Evolutionary conservation across 2,888 invertebrate species (phyloP), one percentile per base, ranked within the genome.

Genomic region (Eudasyphora cyanicolor): DNA sequence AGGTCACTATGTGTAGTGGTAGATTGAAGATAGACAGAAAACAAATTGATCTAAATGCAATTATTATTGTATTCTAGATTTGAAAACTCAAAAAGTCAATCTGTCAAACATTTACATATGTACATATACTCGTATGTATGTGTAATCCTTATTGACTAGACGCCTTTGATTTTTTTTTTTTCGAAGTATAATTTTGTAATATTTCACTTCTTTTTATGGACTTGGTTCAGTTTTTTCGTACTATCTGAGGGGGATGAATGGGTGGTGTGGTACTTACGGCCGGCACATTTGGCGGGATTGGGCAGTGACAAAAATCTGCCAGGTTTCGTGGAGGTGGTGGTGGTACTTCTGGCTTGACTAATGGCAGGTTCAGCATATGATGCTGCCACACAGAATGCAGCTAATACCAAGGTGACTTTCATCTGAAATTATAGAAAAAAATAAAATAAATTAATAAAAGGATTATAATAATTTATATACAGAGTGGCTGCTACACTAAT

Each of bases 261-360:
- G 38, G 8, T 67, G 14, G 42, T 38, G 4, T 21, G 19, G 17
- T 87, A 96, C 97, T 96, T 93, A 97, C 97, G 95, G 93, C 94
- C 95, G 85, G 96, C 94, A 92, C 97, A 97, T 93, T 97, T 97
- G 91, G 95, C 94, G 84, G 97, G 94, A 85, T 94, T 93, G 62
- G 97, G 97, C 87, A 97, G 94, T 70, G 97, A 95, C 86, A 97
- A 94, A 93, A 97, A 97, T 89, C 97, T 93, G 89, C 97, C 97
- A 14, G 97, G 96, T 91, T 96, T 95, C 89, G 94, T 95, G 85
- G 91, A 94, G 88, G 93, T 91, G 82, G 90, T 90, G 82, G 94
- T 93, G 87, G 93, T 93, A 86, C 95, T 95, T 86, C 95, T 95
- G 85, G 93, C 93, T 92, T 90, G 90, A 84, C 89, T 89, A 89